Percentiles rank a stretch among this genome's conserved stretches.
phyloP scores from a whole-genome alignment of 2,888 invertebrate genomes.

The Tinea pellionella region DNA sequence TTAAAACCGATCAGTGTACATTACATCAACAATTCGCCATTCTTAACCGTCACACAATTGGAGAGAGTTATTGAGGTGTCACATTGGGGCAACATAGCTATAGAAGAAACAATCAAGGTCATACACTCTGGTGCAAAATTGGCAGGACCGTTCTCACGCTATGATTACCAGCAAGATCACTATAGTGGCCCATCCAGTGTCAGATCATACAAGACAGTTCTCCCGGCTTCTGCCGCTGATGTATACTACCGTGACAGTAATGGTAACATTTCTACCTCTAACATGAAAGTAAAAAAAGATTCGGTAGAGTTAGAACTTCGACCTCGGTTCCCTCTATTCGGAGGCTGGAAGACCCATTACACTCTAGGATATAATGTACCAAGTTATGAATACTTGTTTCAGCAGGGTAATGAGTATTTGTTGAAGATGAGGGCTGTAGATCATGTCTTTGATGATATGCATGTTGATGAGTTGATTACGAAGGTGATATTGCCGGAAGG shows the following conservation, averaged over 20 bases:
- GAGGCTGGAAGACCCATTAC: slow-evolving; percentile 99
- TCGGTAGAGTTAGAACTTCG: slow-evolving; percentile 95
- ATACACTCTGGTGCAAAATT: slow-evolving; percentile 92
- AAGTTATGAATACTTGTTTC: slow-evolving; percentile 94
- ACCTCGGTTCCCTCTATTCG: slow-evolving; percentile 97
- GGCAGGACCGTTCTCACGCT: slow-evolving; percentile 95
- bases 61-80: slow-evolving; percentile 94
- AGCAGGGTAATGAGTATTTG: slow-evolving; percentile 81
- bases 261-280: slow-evolving; percentile 98
- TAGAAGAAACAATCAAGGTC: slow-evolving; percentile 94
- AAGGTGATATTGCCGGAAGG: slow-evolving; percentile 96
- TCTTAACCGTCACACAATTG: slow-evolving; percentile 90
- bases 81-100: slow-evolving; percentile 99
- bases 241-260: slow-evolving; percentile 98
- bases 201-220: slow-evolving; percentile 87
- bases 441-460: slow-evolving; percentile 97
- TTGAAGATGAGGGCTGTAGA: slow-evolving; percentile 95
- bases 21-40: slow-evolving; percentile 96
- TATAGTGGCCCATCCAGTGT: slow-evolving; percentile 90
- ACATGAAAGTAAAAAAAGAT: slow-evolving; percentile 88
- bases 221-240: slow-evolving; percentile 91
- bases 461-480: slow-evolving; percentile 88
- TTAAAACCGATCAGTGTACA: slow-evolving; percentile 82
- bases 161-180: slow-evolving; percentile 95
- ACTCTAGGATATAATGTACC: slow-evolving; percentile 97